phyloP scores from a whole-genome alignment of 1,140 invertebrate genomes.

The Sycophaga agraensis region DNA sequence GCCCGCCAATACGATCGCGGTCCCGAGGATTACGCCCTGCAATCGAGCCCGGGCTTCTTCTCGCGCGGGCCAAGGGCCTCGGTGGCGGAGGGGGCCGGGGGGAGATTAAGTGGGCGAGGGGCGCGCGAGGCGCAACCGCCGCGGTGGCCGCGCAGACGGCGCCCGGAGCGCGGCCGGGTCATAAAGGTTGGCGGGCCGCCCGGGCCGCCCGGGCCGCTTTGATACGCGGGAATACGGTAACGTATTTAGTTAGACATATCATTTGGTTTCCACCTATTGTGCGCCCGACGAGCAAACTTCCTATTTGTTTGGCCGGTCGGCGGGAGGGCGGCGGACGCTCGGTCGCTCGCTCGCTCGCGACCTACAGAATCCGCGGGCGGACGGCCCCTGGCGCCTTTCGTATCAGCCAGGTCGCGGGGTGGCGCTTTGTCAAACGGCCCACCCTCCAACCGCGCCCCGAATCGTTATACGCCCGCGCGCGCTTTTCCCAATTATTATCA shows the following conservation, averaged over 20 bases:
- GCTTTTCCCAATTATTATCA: constrained; percentile 38
- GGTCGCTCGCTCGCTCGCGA: neutral
- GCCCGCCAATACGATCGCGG: too few relatives aligned
- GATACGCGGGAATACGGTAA: constrained; percentile 47
- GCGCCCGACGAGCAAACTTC: constrained; percentile 48
- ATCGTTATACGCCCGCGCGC: constrained; percentile 5
- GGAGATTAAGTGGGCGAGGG: constrained; percentile 19
- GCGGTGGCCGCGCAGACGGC: constrained; percentile 39
- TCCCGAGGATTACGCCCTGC: too few relatives aligned
- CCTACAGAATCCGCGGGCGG: constrained; percentile 4
- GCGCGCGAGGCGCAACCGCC: constrained; percentile 38
- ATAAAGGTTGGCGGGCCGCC: constrained; percentile 48
- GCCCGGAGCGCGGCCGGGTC: constrained; percentile 48
- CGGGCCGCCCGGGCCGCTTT: constrained; percentile 40
- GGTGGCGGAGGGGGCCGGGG: constrained; percentile 18
- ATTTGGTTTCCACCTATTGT: constrained; percentile 57
- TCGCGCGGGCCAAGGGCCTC: too few relatives aligned
- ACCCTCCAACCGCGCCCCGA: neutral
- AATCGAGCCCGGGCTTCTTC: too few relatives aligned
- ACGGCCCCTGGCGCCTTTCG: constrained; percentile 12
- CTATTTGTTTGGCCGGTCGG: constrained; percentile 51
- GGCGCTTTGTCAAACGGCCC: constrained; percentile 31
- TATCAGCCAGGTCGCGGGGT: constrained; percentile 32
- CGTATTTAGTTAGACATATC: constrained; percentile 58
- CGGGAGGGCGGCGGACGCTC: neutral